Percentiles rank a stretch among this genome's conserved stretches.
These are phyloP conservation scores for Aphelinus certus DNA, from an alignment of 1,140 invertebrate species.

Conservation along the genomic window DNA sequence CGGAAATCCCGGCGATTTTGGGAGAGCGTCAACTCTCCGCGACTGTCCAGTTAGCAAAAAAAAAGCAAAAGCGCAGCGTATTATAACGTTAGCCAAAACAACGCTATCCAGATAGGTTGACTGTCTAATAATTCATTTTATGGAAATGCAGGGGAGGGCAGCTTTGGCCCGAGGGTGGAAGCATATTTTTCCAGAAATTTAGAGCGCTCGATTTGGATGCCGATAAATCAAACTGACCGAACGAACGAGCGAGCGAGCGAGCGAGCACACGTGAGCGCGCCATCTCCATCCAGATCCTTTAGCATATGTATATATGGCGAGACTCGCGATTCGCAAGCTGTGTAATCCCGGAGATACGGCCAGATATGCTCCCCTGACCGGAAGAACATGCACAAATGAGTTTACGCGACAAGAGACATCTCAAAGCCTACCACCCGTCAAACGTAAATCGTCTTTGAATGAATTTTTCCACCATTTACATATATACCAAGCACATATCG, in stretches of 20 bases:
- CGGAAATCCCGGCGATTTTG: neutral
- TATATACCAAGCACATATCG: too few species aligned
- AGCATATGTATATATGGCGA: constrained; percentile 54
- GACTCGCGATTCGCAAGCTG: constrained; percentile 35
- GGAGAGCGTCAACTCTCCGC: neutral
- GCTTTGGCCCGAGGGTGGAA: constrained; percentile 38
- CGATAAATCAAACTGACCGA: constrained; percentile 65
- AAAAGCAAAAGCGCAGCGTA: constrained; percentile 8
- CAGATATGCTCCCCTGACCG: constrained; percentile 16
- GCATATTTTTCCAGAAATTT: constrained; percentile 64
- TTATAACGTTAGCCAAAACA: constrained; percentile 33
- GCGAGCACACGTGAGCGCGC: neutral
- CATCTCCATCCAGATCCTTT: constrained; percentile 56
- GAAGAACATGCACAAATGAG: constrained; percentile 9
- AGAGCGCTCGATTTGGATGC: constrained; percentile 56
- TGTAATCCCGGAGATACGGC: constrained; percentile 43
- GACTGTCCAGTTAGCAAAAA: neutral
- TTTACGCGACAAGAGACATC: neutral
- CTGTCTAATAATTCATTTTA: constrained; percentile 64
- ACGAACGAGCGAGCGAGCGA: constrained; percentile 39
- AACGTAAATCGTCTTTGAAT: too few species aligned
- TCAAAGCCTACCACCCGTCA: too few species aligned
- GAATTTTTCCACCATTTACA: too few species aligned
- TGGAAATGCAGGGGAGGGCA: constrained; percentile 54
- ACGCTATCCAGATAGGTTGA: constrained; percentile 10